Evolutionary conservation across 1,140 invertebrate species (phyloP).

Genomic region (Cydia strobilella): DNA sequence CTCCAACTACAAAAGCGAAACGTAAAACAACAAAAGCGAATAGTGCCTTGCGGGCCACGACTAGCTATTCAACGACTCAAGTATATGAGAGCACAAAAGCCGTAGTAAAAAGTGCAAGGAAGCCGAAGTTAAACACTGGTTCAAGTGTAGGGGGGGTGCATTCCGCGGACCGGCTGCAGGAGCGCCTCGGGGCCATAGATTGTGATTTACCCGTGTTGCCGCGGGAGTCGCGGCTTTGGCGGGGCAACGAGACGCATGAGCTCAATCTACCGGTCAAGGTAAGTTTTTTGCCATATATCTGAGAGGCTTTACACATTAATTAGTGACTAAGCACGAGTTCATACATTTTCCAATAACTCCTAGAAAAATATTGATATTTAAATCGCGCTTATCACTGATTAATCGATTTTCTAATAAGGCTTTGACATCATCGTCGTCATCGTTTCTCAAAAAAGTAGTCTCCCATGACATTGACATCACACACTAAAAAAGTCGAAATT

Average conservation of each 20-base stretch:
- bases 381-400: too few species aligned
- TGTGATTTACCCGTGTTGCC: constrained; percentile 83
- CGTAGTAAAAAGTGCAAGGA: constrained; percentile 67
- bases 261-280: constrained; percentile 83
- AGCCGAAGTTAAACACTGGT: constrained; percentile 68
- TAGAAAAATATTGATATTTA: too few species aligned
- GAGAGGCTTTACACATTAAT: not conserved
- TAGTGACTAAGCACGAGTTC: too few species aligned
- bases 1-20: constrained; percentile 61
- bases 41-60: constrained; percentile 55
- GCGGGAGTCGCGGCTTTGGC: constrained; percentile 82
- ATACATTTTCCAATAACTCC: too few species aligned
- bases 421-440: too few species aligned
- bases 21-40: constrained; percentile 62
- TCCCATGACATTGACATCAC: too few species aligned
- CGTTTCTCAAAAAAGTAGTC: too few species aligned
- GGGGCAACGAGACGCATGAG: constrained; percentile 84
- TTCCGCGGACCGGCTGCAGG: constrained; percentile 75
- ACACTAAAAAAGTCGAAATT: too few species aligned
- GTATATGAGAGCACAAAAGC: constrained; percentile 61
- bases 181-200: constrained; percentile 81
- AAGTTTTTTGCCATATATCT: constrained; percentile 66
- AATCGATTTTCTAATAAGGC: too few species aligned
- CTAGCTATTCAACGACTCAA: constrained; percentile 56
- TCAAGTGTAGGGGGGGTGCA: constrained; percentile 55